Evolutionary conservation across 2,797 vertebrate species (phyloP).

Genomic region (Myripristis jacobus): DNA sequence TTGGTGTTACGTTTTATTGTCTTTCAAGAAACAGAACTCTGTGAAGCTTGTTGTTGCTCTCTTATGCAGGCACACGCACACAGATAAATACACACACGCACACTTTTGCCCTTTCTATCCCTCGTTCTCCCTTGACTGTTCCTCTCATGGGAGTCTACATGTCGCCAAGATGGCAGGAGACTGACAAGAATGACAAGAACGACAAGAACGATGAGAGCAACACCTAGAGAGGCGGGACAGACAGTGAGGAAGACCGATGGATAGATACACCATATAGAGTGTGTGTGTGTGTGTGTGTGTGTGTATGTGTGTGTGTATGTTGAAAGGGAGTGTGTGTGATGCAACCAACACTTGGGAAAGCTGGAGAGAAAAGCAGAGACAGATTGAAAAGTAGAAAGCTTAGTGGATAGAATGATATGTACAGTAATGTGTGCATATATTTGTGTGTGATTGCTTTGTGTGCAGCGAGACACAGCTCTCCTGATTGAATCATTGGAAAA

Average conservation of each 20-base stretch:
- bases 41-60: too few relatives aligned
- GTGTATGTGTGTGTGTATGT: not conserved
- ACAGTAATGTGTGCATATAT: too few relatives aligned
- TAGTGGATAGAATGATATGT: too few relatives aligned
- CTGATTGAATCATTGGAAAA: constrained; percentile 19
- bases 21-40: too few relatives aligned
- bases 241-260: not conserved
- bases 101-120: not conserved
- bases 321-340: too few relatives aligned
- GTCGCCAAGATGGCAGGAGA: not conserved
- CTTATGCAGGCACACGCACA: not conserved
- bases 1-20: not conserved
- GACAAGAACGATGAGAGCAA: not conserved
- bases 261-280: not conserved
- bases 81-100: not conserved
- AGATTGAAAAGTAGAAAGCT: too few relatives aligned
- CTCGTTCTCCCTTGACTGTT: not conserved
- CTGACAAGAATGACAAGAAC: not conserved
- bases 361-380: too few relatives aligned
- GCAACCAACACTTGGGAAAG: too few relatives aligned
- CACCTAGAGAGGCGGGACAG: not conserved
- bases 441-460: constrained; percentile 4
- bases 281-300: not conserved
- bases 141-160: not conserved
- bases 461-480: not conserved